Evolutionary conservation across 2,888 invertebrate genomes (phyloP), one percentile per base, ranked within the genome.

Genomic region (Athetis lepigone): DNA sequence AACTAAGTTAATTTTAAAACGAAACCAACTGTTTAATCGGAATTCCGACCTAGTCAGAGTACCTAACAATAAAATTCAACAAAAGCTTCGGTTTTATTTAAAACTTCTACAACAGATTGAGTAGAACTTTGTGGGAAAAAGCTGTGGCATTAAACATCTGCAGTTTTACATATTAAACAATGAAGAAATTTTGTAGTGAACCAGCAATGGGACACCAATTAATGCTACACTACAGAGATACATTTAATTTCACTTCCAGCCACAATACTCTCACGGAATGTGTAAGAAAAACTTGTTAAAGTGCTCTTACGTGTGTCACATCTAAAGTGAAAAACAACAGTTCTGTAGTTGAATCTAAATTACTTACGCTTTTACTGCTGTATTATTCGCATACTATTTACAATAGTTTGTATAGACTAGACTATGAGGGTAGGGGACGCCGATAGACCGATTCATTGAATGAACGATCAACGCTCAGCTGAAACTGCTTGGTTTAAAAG

Each of bases 1-100:
- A 77, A 79, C 71, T 71, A 71, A 79, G 50, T 75, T 68, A 75
- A 71, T 68, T 75, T 66, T 51, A 57, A 55, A 67, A 67, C 29
- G 51, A 66, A 73, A 69, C 65, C 64, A 67, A 71, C 67, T 55
- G 64, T 62, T 79, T 69, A 62, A 67, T 75, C 70, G 63, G 50
- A 65, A 65, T 58, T 62, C 43, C 36, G 62, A 50, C 65, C 51
- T 46, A 76, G 59, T 45, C 50, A 50, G 52, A 64, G 51, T 39
- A 40, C 40, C 72, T 52, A 52, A 70, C 64, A 75, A 49, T 75
- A 70, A 56, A 75, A 76, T 72, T 59, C 37, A 75, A 70, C 63
- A 72, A 70, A 70, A 58, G 63, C 43, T 51, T 58, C 51, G 36
- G 18, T 55, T 70, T 75, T 72, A 70, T 75, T 71, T 51, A 27